These are phyloP conservation scores for Acanthopagrus latus DNA, from an alignment of 2,797 vertebrate genomes.

Conservation along the genomic window DNA sequence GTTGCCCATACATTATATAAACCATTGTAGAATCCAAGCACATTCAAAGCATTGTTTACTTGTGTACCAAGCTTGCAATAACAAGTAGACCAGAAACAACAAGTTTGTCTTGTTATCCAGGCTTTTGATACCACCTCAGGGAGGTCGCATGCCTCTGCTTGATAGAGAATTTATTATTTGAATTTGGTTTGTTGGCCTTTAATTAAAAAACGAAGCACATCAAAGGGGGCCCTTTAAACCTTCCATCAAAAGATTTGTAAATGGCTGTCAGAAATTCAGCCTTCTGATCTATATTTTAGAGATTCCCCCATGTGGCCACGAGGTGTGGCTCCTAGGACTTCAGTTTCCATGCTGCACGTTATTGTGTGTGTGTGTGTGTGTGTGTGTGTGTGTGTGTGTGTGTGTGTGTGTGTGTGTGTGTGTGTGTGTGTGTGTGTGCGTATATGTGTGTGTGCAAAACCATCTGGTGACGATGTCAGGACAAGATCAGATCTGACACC, in stretches of 20 bases:
- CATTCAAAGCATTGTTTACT: slow-evolving; percentile 15
- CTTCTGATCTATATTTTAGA: slow-evolving; percentile 79
- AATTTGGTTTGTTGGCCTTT: slow-evolving; percentile 70
- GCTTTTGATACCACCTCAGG: slow-evolving; percentile 41
- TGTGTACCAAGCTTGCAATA: not conserved
- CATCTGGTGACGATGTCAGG: slow-evolving; percentile 35
- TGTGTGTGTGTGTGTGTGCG: not conserved
- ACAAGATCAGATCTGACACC: slow-evolving; percentile 55
- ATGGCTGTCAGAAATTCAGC: slow-evolving; percentile 66
- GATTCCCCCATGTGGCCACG: slow-evolving; percentile 58
- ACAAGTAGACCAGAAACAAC: slow-evolving; percentile 23
- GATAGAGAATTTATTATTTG: slow-evolving; percentile 68
- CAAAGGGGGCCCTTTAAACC: slow-evolving; percentile 66
- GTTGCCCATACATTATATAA: not conserved
- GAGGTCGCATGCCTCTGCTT: slow-evolving; percentile 41
- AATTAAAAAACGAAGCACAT: slow-evolving; percentile 72
- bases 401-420: not conserved
- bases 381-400: not conserved
- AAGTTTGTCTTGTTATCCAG: slow-evolving; percentile 45
- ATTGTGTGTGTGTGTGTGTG: slow-evolving; percentile 16
- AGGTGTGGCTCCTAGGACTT: slow-evolving; percentile 58
- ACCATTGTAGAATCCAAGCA: not conserved
- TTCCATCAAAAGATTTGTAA: slow-evolving; percentile 79
- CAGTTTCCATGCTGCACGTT: slow-evolving; percentile 29
- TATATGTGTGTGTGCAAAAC: not conserved